These are phyloP conservation scores for Dryadula phaetusa DNA, from an alignment of 2,888 invertebrate genomes.

Conservation along the genomic window DNA sequence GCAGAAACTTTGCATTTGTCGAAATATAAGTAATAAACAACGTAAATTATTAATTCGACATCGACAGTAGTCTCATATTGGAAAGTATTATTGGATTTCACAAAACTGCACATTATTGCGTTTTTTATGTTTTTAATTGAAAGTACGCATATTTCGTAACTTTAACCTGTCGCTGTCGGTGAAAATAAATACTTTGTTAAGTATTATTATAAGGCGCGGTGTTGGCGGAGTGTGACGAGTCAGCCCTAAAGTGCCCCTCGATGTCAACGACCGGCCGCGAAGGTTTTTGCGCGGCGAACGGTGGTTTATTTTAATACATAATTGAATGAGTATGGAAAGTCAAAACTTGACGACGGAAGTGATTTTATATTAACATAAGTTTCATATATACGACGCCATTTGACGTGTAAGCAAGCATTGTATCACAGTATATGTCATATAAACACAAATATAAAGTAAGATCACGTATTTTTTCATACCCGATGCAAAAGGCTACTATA, in stretches of 20 bases:
- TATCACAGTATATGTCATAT: constrained; percentile 10
- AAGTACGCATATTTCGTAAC: constrained; percentile 40
- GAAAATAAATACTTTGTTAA: constrained; percentile 54
- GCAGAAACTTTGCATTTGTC: background rate
- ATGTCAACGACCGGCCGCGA: constrained; percentile 78
- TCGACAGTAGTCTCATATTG: constrained; percentile 12
- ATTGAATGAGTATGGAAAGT: constrained; percentile 79
- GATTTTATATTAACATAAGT: constrained; percentile 34
- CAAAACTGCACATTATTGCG: constrained; percentile 31
- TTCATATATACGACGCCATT: constrained; percentile 12
- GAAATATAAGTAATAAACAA: background rate
- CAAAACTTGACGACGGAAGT: constrained; percentile 56
- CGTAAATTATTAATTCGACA: background rate
- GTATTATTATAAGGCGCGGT: constrained; percentile 59
- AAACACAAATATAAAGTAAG: background rate
- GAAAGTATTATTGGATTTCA: constrained; percentile 7
- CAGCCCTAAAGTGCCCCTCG: constrained; percentile 81
- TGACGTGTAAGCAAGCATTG: background rate
- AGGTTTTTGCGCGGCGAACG: constrained; percentile 76
- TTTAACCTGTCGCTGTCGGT: constrained; percentile 50
- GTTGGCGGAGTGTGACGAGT: constrained; percentile 71
- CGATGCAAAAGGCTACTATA: background rate
- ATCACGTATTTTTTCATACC: background rate
- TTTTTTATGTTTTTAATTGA: constrained; percentile 44
- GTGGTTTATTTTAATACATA: constrained; percentile 75